phyloP scores from a whole-genome alignment of 2,797 vertebrate species.

The Selene dorsalis region DNA sequence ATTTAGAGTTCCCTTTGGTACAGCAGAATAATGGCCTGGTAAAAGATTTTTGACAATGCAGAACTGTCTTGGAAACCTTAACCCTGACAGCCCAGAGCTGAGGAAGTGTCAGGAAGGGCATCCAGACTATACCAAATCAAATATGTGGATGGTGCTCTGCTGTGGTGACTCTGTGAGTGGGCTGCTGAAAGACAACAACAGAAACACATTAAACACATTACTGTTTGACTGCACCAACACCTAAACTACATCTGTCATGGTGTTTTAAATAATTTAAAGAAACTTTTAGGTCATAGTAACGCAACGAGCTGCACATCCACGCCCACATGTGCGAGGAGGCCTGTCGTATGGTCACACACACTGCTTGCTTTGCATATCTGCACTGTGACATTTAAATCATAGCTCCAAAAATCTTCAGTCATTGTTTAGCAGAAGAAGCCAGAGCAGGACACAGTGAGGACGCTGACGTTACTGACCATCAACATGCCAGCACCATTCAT shows the following conservation, averaged over 20 bases:
- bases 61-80: background rate
- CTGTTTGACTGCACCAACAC: background rate
- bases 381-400: constrained; percentile 61
- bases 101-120: no score
- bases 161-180: no score
- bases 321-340: background rate
- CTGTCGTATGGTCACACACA: constrained; percentile 3
- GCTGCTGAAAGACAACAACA: no score
- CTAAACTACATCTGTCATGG: background rate
- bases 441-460: constrained; percentile 22
- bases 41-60: background rate
- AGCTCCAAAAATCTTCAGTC: constrained; percentile 27
- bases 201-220: background rate
- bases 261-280: background rate
- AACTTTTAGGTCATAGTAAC: background rate
- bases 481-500: constrained; percentile 1
- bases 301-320: constrained; percentile 12
- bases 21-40: background rate
- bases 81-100: no score
- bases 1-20: background rate
- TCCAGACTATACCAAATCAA: no score
- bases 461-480: constrained; percentile 36
- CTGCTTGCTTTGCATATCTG: constrained; percentile 75
- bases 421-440: constrained; percentile 21
- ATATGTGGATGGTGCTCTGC: no score